Percentiles rank a stretch among this genome's conserved stretches.
Evolutionary conservation across 1,140 invertebrate species (phyloP).

Genomic region (Psilanteris sp.): DNA sequence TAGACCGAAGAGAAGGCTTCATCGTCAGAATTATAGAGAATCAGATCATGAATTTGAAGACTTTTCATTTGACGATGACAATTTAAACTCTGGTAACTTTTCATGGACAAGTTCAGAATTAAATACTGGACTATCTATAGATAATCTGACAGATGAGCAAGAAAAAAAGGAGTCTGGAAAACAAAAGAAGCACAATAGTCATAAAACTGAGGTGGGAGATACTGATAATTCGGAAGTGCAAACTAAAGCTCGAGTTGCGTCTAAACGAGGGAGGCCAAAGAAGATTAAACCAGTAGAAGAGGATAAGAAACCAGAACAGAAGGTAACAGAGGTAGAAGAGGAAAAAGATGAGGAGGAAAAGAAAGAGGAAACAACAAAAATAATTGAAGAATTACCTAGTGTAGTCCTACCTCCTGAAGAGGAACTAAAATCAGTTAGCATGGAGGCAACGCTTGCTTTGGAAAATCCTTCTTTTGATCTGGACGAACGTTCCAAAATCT

Average conservation of each 20-base stretch:
- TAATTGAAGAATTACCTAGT: too few relatives aligned
- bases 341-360: too few relatives aligned
- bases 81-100: too few relatives aligned
- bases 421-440: neutral
- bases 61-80: slow-evolving; percentile 55
- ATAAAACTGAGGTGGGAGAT: too few relatives aligned
- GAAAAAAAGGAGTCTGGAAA: neutral
- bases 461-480: slow-evolving; percentile 1
- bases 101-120: too few relatives aligned
- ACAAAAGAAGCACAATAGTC: neutral
- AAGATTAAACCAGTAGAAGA: too few relatives aligned
- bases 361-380: too few relatives aligned
- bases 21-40: slow-evolving; percentile 62
- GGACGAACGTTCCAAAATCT: slow-evolving; percentile 20
- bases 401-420: neutral
- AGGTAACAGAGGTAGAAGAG: too few relatives aligned
- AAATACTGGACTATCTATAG: neutral
- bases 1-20: slow-evolving; percentile 61
- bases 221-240: too few relatives aligned
- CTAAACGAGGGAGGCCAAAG: neutral
- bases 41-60: slow-evolving; percentile 53
- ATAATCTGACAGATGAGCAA: neutral
- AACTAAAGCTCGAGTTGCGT: neutral
- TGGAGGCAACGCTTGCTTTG: neutral
- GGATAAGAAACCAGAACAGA: too few relatives aligned